These are phyloP conservation scores for Hecatera dysodea DNA, from an alignment of 2,888 invertebrate genomes.

Conservation along the genomic window DNA sequence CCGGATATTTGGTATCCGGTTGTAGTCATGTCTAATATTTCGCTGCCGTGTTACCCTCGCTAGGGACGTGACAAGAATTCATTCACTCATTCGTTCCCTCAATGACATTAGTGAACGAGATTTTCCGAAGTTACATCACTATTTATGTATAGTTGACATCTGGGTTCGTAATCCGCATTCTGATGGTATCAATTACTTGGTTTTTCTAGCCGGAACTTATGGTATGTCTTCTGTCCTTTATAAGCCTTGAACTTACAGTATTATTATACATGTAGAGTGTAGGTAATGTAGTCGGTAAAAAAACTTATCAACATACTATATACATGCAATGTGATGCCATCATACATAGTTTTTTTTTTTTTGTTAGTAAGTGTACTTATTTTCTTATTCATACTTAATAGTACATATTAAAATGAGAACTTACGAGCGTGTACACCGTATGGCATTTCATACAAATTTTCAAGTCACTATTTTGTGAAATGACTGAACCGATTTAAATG, in stretches of 20 bases:
- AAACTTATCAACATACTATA: constrained; percentile 22
- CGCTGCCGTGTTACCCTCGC: constrained; percentile 27
- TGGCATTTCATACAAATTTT: too few species aligned
- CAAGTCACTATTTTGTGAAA: too few species aligned
- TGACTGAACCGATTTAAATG: too few species aligned
- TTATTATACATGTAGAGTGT: not conserved
- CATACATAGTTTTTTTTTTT: not conserved
- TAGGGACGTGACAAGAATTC: constrained; percentile 54
- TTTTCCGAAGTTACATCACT: constrained; percentile 39
- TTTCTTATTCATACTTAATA: too few species aligned
- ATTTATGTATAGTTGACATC: constrained; percentile 16
- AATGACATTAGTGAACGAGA: constrained; percentile 30
- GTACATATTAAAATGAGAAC: too few species aligned
- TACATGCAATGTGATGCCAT: constrained; percentile 19
- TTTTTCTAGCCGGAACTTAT: constrained; percentile 34
- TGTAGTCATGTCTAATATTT: constrained; percentile 47
- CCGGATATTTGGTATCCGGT: constrained; percentile 51
- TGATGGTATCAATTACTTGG: constrained; percentile 9
- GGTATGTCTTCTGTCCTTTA: not conserved
- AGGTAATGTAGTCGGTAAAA: not conserved
- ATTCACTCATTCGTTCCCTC: constrained; percentile 37
- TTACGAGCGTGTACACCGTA: too few species aligned
- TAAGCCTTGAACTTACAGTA: constrained; percentile 27
- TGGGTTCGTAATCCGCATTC: constrained; percentile 52
- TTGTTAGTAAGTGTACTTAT: not conserved